Percentiles rank a stretch among this genome's conserved stretches.
These are phyloP conservation scores for Protonibea diacanthus DNA, from an alignment of 2,797 vertebrate species.

Conservation along the genomic window DNA sequence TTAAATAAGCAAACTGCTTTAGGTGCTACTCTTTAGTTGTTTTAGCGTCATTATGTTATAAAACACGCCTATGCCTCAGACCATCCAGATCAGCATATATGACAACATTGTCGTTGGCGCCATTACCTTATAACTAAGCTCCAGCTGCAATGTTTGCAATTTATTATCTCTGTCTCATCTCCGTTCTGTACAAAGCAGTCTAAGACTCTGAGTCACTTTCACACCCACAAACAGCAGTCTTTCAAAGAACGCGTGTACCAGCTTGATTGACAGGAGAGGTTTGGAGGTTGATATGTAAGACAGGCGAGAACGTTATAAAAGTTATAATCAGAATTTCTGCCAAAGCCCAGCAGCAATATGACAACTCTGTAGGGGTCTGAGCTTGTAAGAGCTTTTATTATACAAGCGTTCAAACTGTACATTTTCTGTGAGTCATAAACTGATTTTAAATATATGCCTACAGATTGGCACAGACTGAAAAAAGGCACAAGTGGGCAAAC, in stretches of 20 bases:
- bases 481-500: not conserved
- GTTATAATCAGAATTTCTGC: not conserved
- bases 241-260: conserved; percentile 10
- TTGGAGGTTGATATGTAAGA: conserved; percentile 21
- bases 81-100: not conserved
- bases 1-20: no score
- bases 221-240: conserved; percentile 18
- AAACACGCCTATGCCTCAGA: no score
- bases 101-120: not conserved
- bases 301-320: conserved; percentile 7
- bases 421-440: conserved; percentile 30
- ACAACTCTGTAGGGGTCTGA: conserved; percentile 7
- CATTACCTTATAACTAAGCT: not conserved
- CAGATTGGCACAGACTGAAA: not conserved
- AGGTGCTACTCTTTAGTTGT: no score
- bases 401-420: not conserved
- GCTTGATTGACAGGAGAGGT: conserved; percentile 21
- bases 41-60: no score
- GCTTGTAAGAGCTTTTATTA: conserved; percentile 2
- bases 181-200: conserved; percentile 15
- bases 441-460: conserved; percentile 4
- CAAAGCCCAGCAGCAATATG: not conserved
- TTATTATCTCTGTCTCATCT: conserved; percentile 12
- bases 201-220: conserved; percentile 40
- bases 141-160: not conserved